These are phyloP conservation scores for Sinopyrophorus schimmeli DNA, from an alignment of 2,888 invertebrate genomes.

Conservation along the genomic window DNA sequence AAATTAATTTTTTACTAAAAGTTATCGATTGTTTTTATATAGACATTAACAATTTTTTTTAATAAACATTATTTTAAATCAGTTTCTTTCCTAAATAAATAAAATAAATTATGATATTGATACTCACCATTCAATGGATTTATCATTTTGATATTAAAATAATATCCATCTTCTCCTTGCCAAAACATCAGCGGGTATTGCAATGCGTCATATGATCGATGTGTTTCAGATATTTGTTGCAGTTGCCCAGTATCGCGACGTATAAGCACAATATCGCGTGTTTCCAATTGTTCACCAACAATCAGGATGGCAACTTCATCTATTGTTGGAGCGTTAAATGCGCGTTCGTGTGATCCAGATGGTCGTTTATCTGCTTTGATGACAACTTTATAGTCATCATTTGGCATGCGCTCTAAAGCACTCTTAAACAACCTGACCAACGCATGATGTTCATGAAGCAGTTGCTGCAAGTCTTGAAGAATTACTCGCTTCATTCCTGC, in stretches of 20 bases:
- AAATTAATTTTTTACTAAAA: background rate
- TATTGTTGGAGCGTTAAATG: conserved; percentile 48
- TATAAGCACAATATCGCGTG: conserved; percentile 44
- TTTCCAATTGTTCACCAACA: conserved; percentile 43
- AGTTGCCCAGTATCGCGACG: conserved; percentile 27
- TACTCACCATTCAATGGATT: conserved; percentile 25
- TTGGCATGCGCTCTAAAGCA: conserved; percentile 42
- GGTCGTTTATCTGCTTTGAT: conserved; percentile 47
- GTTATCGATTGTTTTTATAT: background rate
- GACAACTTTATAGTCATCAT: conserved; percentile 45
- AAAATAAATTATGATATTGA: background rate
- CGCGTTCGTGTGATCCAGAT: conserved; percentile 41
- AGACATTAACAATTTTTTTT: no score
- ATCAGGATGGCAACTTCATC: conserved; percentile 49
- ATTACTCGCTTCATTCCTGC: conserved; percentile 7
- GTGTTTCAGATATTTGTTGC: conserved; percentile 40
- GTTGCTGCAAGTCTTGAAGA: conserved; percentile 27
- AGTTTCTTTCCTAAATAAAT: no score
- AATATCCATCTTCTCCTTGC: conserved; percentile 38
- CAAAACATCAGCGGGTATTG: conserved; percentile 46
- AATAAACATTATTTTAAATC: no score
- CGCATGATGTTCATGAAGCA: conserved; percentile 40
- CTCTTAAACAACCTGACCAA: conserved; percentile 44
- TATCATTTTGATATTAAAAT: conserved; percentile 35
- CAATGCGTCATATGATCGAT: conserved; percentile 48